Conservation (phyloP, 2,113 vertebrate genomes). For the Phoenicopterus ruber region DNA sequence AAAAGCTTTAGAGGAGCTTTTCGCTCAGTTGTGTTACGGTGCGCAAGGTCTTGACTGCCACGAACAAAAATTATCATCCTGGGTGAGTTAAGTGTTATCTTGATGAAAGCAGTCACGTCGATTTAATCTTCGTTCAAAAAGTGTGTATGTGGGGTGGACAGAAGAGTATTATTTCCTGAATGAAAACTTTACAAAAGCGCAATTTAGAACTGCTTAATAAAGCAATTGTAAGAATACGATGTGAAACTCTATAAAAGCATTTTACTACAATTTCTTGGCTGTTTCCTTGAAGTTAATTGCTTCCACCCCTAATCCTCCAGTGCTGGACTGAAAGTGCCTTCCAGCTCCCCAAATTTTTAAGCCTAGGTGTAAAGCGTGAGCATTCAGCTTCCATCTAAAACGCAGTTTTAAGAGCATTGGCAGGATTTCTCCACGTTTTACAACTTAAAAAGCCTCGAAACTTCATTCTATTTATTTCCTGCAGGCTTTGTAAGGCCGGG, state of each 20-base stretch:
- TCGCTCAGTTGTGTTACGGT: neutral
- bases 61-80: neutral
- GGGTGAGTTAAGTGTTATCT: neutral
- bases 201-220: neutral
- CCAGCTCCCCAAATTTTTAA: neutral
- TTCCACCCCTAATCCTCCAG: neutral
- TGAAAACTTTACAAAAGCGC: neutral
- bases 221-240: neutral
- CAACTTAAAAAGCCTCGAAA: neutral
- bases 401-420: neutral
- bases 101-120: neutral
- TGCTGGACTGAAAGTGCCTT: neutral
- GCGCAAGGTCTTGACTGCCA: neutral
- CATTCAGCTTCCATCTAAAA: neutral
- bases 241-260: conserved; percentile 2
- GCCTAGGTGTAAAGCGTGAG: neutral
- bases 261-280: conserved; percentile 4
- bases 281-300: neutral
- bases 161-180: neutral
- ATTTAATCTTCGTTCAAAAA: neutral
- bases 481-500: neutral
- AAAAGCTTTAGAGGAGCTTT: neutral
- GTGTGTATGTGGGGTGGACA: neutral
- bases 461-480: neutral
- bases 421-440: neutral